Evolutionary conservation across 2,113 vertebrate species (phyloP).

Genomic region (Callocephalon fimbriatum): DNA sequence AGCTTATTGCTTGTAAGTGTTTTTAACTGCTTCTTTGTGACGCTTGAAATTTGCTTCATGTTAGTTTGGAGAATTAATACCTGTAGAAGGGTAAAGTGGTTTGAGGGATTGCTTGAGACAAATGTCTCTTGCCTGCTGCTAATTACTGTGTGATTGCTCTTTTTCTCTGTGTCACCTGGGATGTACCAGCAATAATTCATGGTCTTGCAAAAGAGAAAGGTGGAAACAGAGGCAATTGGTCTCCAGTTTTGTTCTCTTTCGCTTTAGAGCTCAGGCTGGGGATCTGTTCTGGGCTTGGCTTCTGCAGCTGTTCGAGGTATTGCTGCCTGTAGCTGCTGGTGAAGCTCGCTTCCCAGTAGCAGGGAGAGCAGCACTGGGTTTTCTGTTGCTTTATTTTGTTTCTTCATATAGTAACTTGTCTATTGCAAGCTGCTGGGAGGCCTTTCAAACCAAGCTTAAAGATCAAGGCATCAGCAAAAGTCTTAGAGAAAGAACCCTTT

Average conservation of each 20-base stretch:
- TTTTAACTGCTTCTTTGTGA: conserved; percentile 13
- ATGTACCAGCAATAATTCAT: neutral
- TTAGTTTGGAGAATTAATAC: conserved; percentile 4
- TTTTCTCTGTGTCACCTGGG: neutral
- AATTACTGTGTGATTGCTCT: neutral
- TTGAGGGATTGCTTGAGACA: neutral
- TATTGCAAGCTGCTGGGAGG: neutral
- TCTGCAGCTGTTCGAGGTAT: neutral
- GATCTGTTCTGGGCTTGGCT: neutral
- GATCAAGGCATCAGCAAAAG: neutral
- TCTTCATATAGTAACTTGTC: neutral
- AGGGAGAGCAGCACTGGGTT: neutral
- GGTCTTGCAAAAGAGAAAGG: neutral
- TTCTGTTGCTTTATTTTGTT: neutral
- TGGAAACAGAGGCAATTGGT: neutral
- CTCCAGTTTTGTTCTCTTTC: neutral
- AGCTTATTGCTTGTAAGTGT: neutral
- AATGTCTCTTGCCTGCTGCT: neutral
- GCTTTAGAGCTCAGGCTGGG: neutral
- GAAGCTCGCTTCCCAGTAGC: neutral
- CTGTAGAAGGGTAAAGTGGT: neutral
- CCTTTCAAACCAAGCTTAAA: neutral
- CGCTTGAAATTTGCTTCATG: conserved; percentile 5
- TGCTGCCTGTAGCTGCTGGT: neutral
- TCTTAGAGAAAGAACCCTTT: neutral